Evolutionary conservation across 2,888 invertebrate genomes (phyloP).

Genomic region (Choreutis nemorana): DNA sequence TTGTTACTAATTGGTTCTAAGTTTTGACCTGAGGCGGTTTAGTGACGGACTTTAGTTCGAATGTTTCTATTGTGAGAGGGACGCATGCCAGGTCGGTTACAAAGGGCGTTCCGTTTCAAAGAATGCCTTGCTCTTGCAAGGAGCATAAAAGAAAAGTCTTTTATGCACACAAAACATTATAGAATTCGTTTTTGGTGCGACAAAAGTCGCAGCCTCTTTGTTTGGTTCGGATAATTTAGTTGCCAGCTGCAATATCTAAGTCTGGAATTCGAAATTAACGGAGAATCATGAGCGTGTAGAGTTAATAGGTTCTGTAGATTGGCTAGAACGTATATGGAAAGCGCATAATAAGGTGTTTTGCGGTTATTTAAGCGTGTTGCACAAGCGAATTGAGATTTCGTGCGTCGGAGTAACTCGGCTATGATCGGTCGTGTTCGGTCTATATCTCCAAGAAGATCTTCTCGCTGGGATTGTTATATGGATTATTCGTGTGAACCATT

Average conservation of each 20-base stretch:
- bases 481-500: constrained; percentile 51
- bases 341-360: constrained; percentile 64
- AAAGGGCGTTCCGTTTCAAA: constrained; percentile 52
- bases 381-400: constrained; percentile 61
- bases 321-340: constrained; percentile 60
- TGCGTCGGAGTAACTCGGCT: constrained; percentile 42
- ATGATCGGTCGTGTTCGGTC: constrained; percentile 37
- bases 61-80: constrained; percentile 19
- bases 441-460: constrained; percentile 49
- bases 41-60: constrained; percentile 20
- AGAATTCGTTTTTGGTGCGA: constrained; percentile 39
- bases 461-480: constrained; percentile 45
- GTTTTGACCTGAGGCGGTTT: constrained; percentile 37
- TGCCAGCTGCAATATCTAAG: constrained; percentile 43
- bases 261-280: constrained; percentile 51
- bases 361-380: constrained; percentile 61
- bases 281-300: constrained; percentile 45
- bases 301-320: constrained; percentile 53
- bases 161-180: constrained; percentile 40
- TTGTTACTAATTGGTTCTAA: constrained; percentile 38
- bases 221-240: constrained; percentile 30
- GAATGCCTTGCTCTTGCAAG: constrained; percentile 38
- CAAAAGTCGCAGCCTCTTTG: constrained; percentile 58
- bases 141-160: constrained; percentile 39
- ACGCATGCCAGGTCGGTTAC: constrained; percentile 28